These are phyloP conservation scores for Orchesella flavescens DNA, from an alignment of 2,888 invertebrate species.

Conservation along the genomic window DNA sequence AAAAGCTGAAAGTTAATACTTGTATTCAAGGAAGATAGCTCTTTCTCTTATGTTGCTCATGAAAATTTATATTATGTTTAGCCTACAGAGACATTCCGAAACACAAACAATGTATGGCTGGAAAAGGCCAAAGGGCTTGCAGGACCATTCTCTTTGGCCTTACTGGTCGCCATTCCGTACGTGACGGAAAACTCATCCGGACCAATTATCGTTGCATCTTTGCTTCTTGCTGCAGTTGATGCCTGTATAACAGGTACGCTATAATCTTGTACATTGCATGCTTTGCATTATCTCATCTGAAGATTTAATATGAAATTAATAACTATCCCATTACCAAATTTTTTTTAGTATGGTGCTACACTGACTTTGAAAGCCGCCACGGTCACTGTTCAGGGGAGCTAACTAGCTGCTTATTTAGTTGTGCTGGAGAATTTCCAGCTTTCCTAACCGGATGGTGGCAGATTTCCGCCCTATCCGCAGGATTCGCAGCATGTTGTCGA, in stretches of 20 bases:
- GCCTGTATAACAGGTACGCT: conserved; percentile 68
- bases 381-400: conserved; percentile 71
- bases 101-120: conserved; percentile 63
- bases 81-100: conserved; percentile 39
- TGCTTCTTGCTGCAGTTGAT: conserved; percentile 69
- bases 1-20: no score
- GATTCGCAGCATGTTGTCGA: conserved; percentile 70
- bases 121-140: conserved; percentile 70
- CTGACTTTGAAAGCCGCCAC: conserved; percentile 71
- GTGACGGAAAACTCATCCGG: conserved; percentile 71
- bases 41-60: neutral
- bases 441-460: conserved; percentile 71
- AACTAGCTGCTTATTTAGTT: conserved; percentile 68
- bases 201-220: conserved; percentile 71
- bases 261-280: neutral
- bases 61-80: conserved; percentile 5
- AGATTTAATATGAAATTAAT: neutral
- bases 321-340: neutral
- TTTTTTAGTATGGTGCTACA: conserved; percentile 71
- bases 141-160: conserved; percentile 70
- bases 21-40: no score
- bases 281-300: neutral
- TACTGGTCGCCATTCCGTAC: conserved; percentile 70
- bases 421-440: conserved; percentile 71
- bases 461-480: conserved; percentile 65